A percentile compares a stretch with the other conserved stretches of the same genome.
These are phyloP conservation scores for Melanotaenia pygmaea DNA, from an alignment of 2,797 vertebrate species.

Conservation along the genomic window DNA sequence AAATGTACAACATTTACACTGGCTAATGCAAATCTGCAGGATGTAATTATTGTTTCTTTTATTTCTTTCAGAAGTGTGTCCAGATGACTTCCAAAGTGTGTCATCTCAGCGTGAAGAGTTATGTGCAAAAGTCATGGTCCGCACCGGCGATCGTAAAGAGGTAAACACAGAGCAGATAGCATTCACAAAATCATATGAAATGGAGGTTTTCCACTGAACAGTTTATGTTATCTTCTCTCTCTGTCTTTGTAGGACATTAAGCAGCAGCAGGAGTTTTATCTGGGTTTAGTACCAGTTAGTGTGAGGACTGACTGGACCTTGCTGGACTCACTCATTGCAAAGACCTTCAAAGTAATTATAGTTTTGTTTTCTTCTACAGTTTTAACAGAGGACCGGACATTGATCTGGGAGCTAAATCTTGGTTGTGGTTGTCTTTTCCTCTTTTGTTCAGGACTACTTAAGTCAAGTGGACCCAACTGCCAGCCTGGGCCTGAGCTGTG, in stretches of 20 bases:
- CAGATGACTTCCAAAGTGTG: constrained; percentile 82
- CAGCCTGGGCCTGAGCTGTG: constrained; percentile 90
- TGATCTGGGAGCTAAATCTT: background rate
- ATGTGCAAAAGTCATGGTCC: constrained; percentile 86
- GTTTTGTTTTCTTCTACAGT: background rate
- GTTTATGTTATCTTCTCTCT: background rate
- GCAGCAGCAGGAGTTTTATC: constrained; percentile 91
- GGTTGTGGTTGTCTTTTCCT: background rate
- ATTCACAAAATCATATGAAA: background rate
- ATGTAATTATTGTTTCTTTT: background rate
- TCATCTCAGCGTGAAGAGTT: constrained; percentile 85
- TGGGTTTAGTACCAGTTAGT: constrained; percentile 88
- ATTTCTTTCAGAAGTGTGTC: constrained; percentile 82
- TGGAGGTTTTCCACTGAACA: background rate
- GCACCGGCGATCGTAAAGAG: constrained; percentile 87
- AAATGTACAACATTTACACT: background rate
- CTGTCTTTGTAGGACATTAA: constrained; percentile 84
- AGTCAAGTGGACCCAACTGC: constrained; percentile 91
- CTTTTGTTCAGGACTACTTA: constrained; percentile 87
- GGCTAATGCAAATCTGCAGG: background rate
- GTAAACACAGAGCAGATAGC: constrained; percentile 68
- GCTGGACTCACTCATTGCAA: constrained; percentile 90
- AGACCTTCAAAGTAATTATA: constrained; percentile 88
- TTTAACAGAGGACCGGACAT: background rate
- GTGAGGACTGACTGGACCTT: constrained; percentile 89